Conservation (phyloP, 2,113 vertebrate species). For the Ia io region DNA sequence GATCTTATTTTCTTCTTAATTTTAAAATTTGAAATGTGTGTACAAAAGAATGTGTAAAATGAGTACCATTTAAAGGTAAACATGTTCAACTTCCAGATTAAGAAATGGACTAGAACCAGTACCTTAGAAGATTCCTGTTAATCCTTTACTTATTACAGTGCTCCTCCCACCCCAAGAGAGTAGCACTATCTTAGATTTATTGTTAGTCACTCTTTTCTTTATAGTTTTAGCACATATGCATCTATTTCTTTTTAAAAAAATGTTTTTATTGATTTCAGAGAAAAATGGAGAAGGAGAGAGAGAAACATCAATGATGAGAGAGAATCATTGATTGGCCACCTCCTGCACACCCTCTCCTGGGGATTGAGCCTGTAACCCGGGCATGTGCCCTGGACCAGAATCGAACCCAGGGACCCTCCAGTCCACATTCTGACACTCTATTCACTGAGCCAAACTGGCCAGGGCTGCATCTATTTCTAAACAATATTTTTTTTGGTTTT, state of each 20-base stretch:
- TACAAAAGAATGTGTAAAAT: neutral
- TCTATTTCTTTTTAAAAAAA: neutral
- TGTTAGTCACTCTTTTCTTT: neutral
- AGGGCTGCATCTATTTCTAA: neutral
- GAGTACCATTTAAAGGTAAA: neutral
- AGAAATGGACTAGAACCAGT: neutral
- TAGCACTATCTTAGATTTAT: neutral
- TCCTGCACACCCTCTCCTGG: no score
- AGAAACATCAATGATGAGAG: no score
- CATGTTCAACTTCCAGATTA: neutral
- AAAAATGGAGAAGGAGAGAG: no score
- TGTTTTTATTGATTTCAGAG: neutral
- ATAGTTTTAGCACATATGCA: neutral
- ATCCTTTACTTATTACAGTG: neutral
- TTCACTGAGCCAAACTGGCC: no score
- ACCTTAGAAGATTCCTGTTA: neutral
- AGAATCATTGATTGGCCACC: no score
- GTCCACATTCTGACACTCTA: no score
- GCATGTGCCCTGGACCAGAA: no score
- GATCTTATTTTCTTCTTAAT: conserved; percentile 12
- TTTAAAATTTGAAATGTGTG: neutral
- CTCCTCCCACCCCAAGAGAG: neutral
- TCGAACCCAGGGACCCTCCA: no score
- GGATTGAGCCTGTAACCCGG: no score
- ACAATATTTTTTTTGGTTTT: conserved; percentile 11